Evolutionary conservation across 2,888 invertebrate genomes (phyloP).

Genomic region (Acanthosepion pharaonis): DNA sequence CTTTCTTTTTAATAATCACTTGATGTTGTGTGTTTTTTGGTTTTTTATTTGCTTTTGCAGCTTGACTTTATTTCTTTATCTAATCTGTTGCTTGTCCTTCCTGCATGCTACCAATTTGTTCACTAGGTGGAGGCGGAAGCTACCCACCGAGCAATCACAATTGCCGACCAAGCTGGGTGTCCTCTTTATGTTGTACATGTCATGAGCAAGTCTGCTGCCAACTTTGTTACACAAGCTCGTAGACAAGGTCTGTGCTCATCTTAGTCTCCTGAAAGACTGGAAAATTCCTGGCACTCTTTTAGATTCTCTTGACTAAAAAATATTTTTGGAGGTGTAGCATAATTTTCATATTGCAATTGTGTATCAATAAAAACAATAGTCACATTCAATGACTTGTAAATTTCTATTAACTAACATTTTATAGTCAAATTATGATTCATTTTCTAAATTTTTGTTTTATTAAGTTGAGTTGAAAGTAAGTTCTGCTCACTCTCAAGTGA

Average conservation of each 20-base stretch:
- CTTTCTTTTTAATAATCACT: neutral
- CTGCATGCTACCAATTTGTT: conserved; percentile 11
- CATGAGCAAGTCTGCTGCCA: conserved; percentile 93
- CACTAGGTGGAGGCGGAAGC: conserved; percentile 81
- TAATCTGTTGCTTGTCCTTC: conserved; percentile 33
- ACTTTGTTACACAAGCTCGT: conserved; percentile 83
- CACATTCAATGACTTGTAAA: neutral
- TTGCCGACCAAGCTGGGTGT: conserved; percentile 90
- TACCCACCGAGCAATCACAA: conserved; percentile 88
- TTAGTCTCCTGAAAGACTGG: neutral
- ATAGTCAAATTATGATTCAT: neutral
- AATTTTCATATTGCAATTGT: neutral
- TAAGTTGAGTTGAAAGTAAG: too few species aligned
- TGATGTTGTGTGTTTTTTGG: neutral
- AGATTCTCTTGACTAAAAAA: neutral
- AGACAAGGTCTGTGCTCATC: conserved; percentile 67
- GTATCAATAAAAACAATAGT: neutral
- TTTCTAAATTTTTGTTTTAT: too few species aligned
- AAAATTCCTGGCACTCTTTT: conserved; percentile 22
- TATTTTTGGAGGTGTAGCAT: neutral
- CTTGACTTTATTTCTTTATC: neutral
- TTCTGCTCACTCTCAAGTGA: neutral
- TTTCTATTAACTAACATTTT: neutral
- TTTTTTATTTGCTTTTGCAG: neutral
- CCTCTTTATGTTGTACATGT: conserved; percentile 95